Conservation (phyloP, 2,888 invertebrate species). For the Ptycholaimellus sp. region DNA sequence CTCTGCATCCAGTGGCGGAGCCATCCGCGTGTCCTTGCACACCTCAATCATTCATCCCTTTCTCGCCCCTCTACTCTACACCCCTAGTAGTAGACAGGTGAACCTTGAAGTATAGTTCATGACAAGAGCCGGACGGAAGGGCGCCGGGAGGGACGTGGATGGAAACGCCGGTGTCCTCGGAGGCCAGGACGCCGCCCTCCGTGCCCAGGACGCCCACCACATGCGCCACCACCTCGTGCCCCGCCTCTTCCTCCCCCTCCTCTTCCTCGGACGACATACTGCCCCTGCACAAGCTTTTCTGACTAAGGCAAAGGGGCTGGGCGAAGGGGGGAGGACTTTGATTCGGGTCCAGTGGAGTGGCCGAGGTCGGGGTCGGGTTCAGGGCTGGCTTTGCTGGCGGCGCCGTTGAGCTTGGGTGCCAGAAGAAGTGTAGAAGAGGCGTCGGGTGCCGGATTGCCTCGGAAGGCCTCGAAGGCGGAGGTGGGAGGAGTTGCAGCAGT, state of each 20-base stretch:
- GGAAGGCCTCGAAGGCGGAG: too few relatives aligned
- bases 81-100: too few relatives aligned
- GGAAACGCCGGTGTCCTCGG: slow-evolving; percentile 68
- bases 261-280: neutral
- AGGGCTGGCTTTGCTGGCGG: too few relatives aligned
- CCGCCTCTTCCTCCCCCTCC: slow-evolving; percentile 7
- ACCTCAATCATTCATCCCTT: slow-evolving; percentile 7
- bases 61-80: too few relatives aligned
- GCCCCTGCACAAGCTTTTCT: neutral
- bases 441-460: too few relatives aligned
- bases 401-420: too few relatives aligned
- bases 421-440: too few relatives aligned
- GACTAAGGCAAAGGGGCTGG: too few relatives aligned
- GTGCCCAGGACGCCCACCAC: slow-evolving; percentile 42
- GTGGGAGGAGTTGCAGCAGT: too few relatives aligned
- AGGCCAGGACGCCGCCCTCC: slow-evolving; percentile 55
- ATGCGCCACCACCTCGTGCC: slow-evolving; percentile 21
- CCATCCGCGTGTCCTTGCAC: slow-evolving; percentile 26
- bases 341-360: too few relatives aligned
- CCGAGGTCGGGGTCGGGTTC: too few relatives aligned
- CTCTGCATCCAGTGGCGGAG: slow-evolving; percentile 62
- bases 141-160: slow-evolving; percentile 67
- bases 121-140: slow-evolving; percentile 51
- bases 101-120: slow-evolving; percentile 68
- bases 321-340: too few relatives aligned